Base-by-base conservation (phyloP, 2,113 vertebrate species). In the Cranoglanis bouderius region DNA sequence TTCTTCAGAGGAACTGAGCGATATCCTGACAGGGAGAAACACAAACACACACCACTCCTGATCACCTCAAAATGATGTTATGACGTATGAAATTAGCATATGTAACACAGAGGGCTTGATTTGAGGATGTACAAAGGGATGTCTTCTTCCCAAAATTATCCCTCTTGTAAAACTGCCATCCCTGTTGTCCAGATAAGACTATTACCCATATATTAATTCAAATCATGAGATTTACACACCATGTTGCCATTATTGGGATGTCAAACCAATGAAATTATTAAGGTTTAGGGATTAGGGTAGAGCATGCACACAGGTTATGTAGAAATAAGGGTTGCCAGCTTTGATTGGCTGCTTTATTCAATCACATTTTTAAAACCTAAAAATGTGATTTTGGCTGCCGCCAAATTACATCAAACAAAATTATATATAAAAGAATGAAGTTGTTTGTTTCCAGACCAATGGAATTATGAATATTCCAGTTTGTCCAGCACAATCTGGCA, bases 1-100 rank as follows among this genome's bases (percentile, higher is more conserved):
- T 99, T 99, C 93, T 97, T 99, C 61, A 99, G 95, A 86, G 98
- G 97, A 43, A 99, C 96, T 0, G 97, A 97, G 78, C 98, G 95
- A 88, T 97, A 99, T 59, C 98, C 98, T 99, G 74, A 49, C 43
- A 92, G 1, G 16, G 18, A 84, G 32, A 86, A 49, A 85, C 53
- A 88, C 77, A 85, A 83, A 29, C 26, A 63, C 46, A 65, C 59
- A 35, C 40, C 18, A 40, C 1, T 9, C n/a, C 43, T 53, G 49
- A 35, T 55, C 26, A 78, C 67, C 57, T 75, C 51, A 35, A 53
- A 70, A 49, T 35, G 61, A 5, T 63, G 57, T 40, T 46, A 67
- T 3, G 19, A 43, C 55, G 40, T 63, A 29, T 32, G n/a, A 38
- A 24, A 55, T 13, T 5, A 43, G 24, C 43, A 46, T 61, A 55